A percentile compares a stretch with the other conserved stretches of the same genome.
phyloP scores from a whole-genome alignment of 2,888 invertebrate species.

The Hoplodrina blanda region DNA sequence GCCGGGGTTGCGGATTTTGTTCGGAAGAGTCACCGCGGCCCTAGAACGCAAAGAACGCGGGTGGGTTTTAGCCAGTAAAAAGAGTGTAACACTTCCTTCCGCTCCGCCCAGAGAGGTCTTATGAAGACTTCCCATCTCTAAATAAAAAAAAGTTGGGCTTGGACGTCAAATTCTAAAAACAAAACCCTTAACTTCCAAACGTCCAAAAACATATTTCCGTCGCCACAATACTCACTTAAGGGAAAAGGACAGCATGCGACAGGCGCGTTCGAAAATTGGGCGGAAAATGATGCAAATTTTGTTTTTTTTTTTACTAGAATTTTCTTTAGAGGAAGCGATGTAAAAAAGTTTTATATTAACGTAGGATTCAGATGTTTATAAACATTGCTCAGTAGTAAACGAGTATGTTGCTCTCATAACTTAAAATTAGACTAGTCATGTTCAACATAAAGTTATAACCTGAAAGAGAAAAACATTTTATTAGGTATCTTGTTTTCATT shows the following conservation, averaged over 20 bases:
- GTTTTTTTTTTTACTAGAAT: neutral
- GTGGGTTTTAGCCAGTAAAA: no score
- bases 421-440: neutral
- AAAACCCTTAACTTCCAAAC: no score
- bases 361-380: slow-evolving; percentile 2
- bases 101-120: no score
- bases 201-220: neutral
- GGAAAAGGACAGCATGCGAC: neutral
- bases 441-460: neutral
- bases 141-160: no score
- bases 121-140: no score
- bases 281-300: neutral
- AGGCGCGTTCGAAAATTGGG: neutral
- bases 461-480: slow-evolving; percentile 4
- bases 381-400: slow-evolving; percentile 4
- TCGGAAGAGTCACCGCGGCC: no score
- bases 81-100: no score
- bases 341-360: neutral
- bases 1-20: no score
- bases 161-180: no score
- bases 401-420: slow-evolving; percentile 1
- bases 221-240: neutral
- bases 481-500: slow-evolving; percentile 2
- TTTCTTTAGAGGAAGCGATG: slow-evolving; percentile 4
- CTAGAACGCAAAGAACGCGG: no score